Conservation (phyloP, 2,888 invertebrate species). For the Incurvaria masculella region DNA sequence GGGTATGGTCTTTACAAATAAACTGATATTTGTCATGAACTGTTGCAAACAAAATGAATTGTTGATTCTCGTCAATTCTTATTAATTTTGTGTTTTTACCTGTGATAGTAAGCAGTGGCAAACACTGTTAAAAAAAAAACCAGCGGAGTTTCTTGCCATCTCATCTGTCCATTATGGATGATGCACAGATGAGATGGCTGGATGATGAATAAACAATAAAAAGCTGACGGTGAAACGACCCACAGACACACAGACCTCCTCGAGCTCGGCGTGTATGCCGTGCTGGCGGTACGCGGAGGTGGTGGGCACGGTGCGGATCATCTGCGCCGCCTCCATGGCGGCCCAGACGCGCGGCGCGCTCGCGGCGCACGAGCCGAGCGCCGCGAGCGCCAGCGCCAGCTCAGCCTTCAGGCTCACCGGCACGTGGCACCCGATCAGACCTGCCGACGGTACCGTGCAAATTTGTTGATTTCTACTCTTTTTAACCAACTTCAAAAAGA, state of each 20-base stretch:
- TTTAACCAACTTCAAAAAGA: no score
- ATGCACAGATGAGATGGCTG: no score
- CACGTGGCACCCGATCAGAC: constrained; percentile 83
- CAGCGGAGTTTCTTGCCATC: no score
- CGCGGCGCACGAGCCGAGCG: constrained; percentile 73
- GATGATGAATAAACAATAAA: no score
- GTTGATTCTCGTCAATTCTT: no score
- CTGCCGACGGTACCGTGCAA: constrained; percentile 24
- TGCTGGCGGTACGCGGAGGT: constrained; percentile 61
- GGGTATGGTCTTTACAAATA: no score
- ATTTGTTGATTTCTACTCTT: not conserved
- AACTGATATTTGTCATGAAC: no score
- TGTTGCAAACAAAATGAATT: no score
- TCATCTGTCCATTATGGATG: no score
- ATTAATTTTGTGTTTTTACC: no score
- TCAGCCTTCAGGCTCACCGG: constrained; percentile 84
- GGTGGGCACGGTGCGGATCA: constrained; percentile 66
- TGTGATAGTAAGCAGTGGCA: no score
- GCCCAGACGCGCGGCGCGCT: constrained; percentile 84
- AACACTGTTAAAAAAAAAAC: no score
- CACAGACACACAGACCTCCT: constrained; percentile 57
- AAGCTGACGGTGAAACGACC: not conserved
- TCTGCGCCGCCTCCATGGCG: constrained; percentile 76
- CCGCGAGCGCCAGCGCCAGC: constrained; percentile 72
- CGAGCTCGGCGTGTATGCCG: constrained; percentile 79